Conservation (phyloP, 2,113 vertebrate genomes). For the Myiagra hebetior region DNA sequence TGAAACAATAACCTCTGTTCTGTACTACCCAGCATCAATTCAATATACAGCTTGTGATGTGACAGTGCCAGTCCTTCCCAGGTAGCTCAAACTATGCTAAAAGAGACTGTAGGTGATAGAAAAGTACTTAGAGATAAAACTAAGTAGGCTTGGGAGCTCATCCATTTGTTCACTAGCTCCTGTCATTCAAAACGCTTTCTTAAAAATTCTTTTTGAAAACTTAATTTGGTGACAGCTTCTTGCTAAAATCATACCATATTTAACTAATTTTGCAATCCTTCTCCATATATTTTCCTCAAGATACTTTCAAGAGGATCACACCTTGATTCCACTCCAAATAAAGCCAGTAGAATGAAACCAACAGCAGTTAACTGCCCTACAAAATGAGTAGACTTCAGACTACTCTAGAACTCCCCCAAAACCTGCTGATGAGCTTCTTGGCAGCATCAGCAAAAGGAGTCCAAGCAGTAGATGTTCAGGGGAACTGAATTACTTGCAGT, state of each 20-base stretch:
- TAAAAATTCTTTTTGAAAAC: background rate
- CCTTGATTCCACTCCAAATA: background rate
- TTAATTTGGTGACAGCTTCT: background rate
- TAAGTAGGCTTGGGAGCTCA: background rate
- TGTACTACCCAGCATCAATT: background rate
- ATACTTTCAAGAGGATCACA: background rate
- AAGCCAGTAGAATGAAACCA: background rate
- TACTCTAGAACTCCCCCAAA: background rate
- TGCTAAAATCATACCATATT: background rate
- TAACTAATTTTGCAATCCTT: background rate
- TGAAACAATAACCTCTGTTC: background rate
- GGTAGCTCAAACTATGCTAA: background rate
- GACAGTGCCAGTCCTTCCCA: background rate
- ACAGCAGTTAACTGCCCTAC: background rate
- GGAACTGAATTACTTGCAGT: background rate
- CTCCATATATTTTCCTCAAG: background rate
- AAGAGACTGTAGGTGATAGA: background rate
- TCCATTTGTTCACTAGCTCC: background rate
- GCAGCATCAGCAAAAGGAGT: background rate
- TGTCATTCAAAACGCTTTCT: background rate
- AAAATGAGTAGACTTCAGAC: background rate
- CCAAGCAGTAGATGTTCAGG: background rate
- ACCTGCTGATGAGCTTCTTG: background rate
- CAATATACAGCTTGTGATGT: background rate
- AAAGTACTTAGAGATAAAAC: background rate